phyloP scores from a whole-genome alignment of 2,888 invertebrate genomes.

The Podabrus alpinus region DNA sequence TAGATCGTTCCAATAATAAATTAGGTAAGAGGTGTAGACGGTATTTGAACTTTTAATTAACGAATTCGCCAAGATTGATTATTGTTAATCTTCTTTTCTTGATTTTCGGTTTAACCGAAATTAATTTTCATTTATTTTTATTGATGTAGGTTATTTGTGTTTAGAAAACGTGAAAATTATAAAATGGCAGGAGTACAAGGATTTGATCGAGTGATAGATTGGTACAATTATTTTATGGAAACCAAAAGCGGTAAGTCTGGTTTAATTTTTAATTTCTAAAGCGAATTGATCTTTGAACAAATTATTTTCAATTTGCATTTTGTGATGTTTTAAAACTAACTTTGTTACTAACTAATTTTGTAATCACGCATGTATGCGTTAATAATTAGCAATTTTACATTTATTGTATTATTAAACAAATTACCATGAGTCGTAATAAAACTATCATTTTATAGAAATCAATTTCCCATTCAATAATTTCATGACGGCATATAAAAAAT shows the following conservation, averaged over 20 bases:
- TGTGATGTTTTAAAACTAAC: neutral
- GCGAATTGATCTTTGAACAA: neutral
- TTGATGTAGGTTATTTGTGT: too few species aligned
- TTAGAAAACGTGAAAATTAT: neutral
- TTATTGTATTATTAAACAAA: neutral
- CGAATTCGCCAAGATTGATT: too few species aligned
- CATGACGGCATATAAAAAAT: neutral
- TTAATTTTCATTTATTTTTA: too few species aligned
- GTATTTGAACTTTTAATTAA: too few species aligned
- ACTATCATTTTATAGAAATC: neutral
- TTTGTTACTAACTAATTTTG: too few species aligned
- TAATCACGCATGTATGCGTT: neutral
- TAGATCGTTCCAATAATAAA: neutral
- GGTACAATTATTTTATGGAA: slow-evolving; percentile 49
- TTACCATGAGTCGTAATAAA: neutral
- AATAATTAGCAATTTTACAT: neutral
- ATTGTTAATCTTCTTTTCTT: neutral
- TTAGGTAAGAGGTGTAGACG: neutral
- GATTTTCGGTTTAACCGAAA: neutral
- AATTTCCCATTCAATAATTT: neutral
- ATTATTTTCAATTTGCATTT: neutral
- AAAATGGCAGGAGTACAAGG: neutral
- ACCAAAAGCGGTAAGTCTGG: slow-evolving; percentile 48
- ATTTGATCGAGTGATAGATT: slow-evolving; percentile 37
- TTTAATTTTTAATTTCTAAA: neutral